Evolutionary conservation across 1,140 invertebrate species (phyloP), one percentile per base, ranked within the genome.

Genomic region (Dendrolimus punctatus): DNA sequence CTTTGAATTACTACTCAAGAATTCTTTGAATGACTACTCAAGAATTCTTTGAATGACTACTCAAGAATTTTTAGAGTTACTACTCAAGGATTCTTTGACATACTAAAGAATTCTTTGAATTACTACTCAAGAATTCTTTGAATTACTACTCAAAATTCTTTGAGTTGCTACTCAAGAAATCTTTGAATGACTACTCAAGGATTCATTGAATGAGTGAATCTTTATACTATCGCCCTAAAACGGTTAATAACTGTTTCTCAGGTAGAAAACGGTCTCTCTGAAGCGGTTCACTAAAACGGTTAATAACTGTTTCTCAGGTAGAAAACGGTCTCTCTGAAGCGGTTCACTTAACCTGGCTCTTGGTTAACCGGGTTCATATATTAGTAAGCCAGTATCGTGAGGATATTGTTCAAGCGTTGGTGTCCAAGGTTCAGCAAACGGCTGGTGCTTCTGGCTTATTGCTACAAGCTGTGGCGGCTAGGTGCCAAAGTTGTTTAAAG

Each of bases 291-390:
- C 7, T 46, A 46, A 9, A 46, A 23, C n/a, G 5, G 9, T 46
- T n/a, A 45, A 6, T 45, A 23, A 23, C 23, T 45, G 37, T 46
- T 47, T 40, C 6, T 8, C 52, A 88, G 91, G 64, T 88, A 9
- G 83, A 87, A 56, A 87, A 87, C 57, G 86, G 83, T 70, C 80
- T 94, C 7, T 89, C 88, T 52, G 92, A 95, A 75, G 91, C 89
- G 4, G 91, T 94, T 37, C 91, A 93, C 54, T 80, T 95, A 40
- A 91, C 91, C 0, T 96, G 94, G 93, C 76, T 96, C n/a, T 76
- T 96, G 23, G 90, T 92, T 2, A 92, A 93, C 68, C 90, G 95
- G 63, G 90, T 93, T 0, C 88, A 91, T 62, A 90, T 93, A 36
- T 81, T 95, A 0, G 90, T 96, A 8, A 79, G 87, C 7, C 78